Conservation (phyloP, 92 coral and sea anemone species). For the Meandrina meandrites region DNA sequence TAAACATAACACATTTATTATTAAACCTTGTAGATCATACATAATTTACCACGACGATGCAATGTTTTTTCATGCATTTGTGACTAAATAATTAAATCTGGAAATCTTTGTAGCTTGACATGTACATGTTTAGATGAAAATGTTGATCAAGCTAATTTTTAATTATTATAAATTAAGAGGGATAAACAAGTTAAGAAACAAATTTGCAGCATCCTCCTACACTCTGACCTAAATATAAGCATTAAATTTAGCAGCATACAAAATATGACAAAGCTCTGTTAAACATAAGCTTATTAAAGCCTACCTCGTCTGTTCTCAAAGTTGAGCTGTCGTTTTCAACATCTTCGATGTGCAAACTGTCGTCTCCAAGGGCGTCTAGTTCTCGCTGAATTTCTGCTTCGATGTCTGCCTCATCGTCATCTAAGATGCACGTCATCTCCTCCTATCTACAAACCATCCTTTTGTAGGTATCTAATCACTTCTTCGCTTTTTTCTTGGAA, state of each 20-base stretch:
- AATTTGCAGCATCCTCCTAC: neutral
- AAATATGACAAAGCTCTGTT: neutral
- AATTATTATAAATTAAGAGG: no score
- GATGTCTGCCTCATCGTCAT: conserved; percentile 81
- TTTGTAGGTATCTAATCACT: neutral
- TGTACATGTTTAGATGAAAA: neutral
- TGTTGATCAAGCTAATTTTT: neutral
- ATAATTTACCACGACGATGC: neutral
- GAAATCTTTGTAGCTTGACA: neutral
- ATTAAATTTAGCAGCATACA: neutral
- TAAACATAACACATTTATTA: neutral
- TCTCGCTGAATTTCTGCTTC: conserved; percentile 98
- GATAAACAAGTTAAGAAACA: no score
- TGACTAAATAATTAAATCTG: neutral
- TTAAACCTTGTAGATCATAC: neutral
- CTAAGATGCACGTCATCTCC: conserved; percentile 80
- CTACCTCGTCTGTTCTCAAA: conserved; percentile 7
- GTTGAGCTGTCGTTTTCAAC: conserved; percentile 37
- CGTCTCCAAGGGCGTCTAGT: conserved; percentile 82
- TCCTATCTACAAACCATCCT: conserved; percentile 23
- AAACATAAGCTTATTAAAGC: neutral
- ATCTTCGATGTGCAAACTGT: conserved; percentile 64
- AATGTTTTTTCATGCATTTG: neutral
- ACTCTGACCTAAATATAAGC: neutral
- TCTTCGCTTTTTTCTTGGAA: neutral